phyloP scores from a whole-genome alignment of 2,797 vertebrate genomes.

The Clarias pachynema region DNA sequence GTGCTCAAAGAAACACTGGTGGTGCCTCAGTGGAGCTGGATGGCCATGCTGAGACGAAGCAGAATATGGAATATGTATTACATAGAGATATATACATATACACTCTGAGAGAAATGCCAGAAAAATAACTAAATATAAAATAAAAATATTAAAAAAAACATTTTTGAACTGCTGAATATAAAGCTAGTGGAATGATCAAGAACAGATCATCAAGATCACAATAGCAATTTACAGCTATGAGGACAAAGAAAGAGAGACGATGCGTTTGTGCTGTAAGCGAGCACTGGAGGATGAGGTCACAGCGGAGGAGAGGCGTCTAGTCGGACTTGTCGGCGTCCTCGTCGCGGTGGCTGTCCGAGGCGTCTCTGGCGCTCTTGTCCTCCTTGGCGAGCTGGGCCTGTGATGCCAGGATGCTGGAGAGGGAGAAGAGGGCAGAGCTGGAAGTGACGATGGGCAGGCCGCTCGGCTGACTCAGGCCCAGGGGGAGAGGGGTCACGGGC shows the following conservation, averaged over 20 bases:
- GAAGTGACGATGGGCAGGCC: conserved; percentile 89
- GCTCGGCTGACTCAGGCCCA: conserved; percentile 89
- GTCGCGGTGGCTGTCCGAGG: conserved; percentile 89
- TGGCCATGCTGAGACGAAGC: conserved; percentile 60
- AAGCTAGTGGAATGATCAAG: conserved; percentile 46
- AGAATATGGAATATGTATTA: conserved; percentile 55
- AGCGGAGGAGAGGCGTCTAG: conserved; percentile 68
- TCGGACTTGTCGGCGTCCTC: conserved; percentile 94
- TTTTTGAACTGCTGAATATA: conserved; percentile 37
- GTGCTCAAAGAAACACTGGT: conserved; percentile 47
- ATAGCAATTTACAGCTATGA: conserved; percentile 49
- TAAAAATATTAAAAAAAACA: conserved; percentile 29
- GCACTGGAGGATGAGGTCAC: conserved; percentile 26
- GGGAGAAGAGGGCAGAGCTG: conserved; percentile 91
- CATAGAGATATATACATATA: conserved; percentile 58
- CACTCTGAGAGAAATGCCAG: conserved; percentile 46
- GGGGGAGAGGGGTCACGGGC: conserved; percentile 91
- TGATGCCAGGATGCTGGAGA: conserved; percentile 91
- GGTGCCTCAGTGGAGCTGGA: conserved; percentile 47
- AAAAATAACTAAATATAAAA: conserved; percentile 34
- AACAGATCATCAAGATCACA: conserved; percentile 46
- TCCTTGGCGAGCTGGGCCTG: conserved; percentile 96
- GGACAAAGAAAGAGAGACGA: conserved; percentile 43
- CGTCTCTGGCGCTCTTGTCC: conserved; percentile 93
- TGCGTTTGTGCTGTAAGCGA: conserved; percentile 40